A percentile compares a stretch with the other conserved stretches of the same genome.
phyloP scores from a whole-genome alignment of 2,113 vertebrate genomes.

The Neomonachus schauinslandi region DNA sequence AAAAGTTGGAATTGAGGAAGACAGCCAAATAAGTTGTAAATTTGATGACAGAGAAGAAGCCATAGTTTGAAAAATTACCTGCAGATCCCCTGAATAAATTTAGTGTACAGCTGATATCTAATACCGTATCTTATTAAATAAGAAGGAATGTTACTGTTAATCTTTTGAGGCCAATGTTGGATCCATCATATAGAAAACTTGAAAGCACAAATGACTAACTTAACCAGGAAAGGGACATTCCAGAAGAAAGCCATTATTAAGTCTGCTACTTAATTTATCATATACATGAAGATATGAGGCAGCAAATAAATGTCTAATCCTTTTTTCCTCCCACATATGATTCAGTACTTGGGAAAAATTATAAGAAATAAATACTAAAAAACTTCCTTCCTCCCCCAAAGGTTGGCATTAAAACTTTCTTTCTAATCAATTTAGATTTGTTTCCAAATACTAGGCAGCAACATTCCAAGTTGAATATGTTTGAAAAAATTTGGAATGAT shows the following conservation, averaged over 20 bases:
- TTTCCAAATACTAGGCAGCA: conserved; percentile 89
- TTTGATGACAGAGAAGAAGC: conserved; percentile 75
- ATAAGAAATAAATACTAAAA: conserved; percentile 77
- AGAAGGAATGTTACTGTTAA: conserved; percentile 78
- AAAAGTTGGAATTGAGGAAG: conserved; percentile 72
- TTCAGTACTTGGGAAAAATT: conserved; percentile 48
- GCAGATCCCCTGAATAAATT: conserved; percentile 72
- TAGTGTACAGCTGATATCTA: conserved; percentile 70
- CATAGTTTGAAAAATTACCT: conserved; percentile 76
- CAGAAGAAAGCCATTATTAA: conserved; percentile 67
- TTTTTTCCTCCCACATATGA: conserved; percentile 13
- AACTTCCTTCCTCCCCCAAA: conserved; percentile 69
- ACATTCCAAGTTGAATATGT: conserved; percentile 82
- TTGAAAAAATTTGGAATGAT: conserved; percentile 78
- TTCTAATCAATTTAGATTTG: conserved; percentile 85
- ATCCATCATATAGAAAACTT: conserved; percentile 70
- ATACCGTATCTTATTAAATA: conserved; percentile 70
- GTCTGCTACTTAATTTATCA: conserved; percentile 74
- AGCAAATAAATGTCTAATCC: conserved; percentile 55
- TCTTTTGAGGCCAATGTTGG: conserved; percentile 75
- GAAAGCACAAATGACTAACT: conserved; percentile 52
- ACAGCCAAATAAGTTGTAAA: conserved; percentile 64
- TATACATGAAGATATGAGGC: conserved; percentile 59
- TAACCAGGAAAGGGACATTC: conserved; percentile 65
- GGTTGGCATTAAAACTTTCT: conserved; percentile 93